phyloP scores from a whole-genome alignment of 2,113 vertebrate genomes.

The Microtus montanus region DNA sequence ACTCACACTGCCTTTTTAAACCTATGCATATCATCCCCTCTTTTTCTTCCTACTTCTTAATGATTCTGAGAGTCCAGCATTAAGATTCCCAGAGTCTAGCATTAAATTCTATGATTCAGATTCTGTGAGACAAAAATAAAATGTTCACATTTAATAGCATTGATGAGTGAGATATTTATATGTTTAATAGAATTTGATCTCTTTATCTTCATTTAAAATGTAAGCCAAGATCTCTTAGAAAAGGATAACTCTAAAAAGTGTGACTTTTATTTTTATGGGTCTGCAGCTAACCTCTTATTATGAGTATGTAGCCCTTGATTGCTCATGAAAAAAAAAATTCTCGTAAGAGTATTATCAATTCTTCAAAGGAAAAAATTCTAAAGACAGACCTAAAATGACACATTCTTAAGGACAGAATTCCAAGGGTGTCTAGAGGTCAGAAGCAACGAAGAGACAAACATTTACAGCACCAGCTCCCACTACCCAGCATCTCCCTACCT shows the following conservation, averaged over 20 bases:
- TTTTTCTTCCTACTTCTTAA: not conserved
- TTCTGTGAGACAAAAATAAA: slow-evolving; percentile 55
- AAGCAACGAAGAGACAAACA: not conserved
- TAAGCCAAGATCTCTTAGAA: slow-evolving; percentile 31
- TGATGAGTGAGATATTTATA: not conserved
- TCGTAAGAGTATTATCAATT: not conserved
- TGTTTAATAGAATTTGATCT: slow-evolving; percentile 47
- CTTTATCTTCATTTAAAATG: slow-evolving; percentile 57
- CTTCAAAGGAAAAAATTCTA: not conserved
- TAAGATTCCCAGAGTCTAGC: not conserved
- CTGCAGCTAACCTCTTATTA: slow-evolving; percentile 53
- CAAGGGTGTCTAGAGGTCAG: not conserved
- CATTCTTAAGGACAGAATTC: not conserved
- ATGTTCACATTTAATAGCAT: not conserved
- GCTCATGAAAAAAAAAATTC: slow-evolving; percentile 17
- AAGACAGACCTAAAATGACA: not conserved
- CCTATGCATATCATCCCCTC: not conserved
- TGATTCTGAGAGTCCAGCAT: not conserved
- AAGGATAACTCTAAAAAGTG: slow-evolving; percentile 55
- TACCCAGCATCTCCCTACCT: not conserved
- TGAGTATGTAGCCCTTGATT: slow-evolving; percentile 44
- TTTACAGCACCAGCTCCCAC: not conserved
- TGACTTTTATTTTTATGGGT: slow-evolving; percentile 57
- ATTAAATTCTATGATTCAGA: not conserved
- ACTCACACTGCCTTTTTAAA: not conserved